phyloP scores from a whole-genome alignment of 2,888 invertebrate genomes.

The Vandiemenella viatica region DNA sequence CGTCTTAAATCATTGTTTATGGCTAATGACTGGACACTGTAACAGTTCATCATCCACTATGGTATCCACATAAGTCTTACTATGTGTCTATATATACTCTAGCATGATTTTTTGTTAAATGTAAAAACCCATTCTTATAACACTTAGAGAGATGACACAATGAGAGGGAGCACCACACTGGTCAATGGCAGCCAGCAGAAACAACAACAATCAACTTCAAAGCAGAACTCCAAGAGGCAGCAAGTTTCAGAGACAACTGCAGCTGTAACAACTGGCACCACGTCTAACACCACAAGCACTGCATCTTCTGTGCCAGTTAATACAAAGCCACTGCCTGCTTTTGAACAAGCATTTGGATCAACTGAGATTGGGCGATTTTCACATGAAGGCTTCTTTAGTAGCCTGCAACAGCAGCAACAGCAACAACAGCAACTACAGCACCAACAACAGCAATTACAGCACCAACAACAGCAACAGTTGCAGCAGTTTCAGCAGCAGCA shows the following conservation, averaged over 20 bases:
- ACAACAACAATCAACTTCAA: too few species aligned
- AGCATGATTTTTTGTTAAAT: too few species aligned
- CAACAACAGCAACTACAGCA: background rate
- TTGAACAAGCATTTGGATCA: constrained; percentile 73
- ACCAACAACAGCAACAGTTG: background rate
- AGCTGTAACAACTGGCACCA: background rate
- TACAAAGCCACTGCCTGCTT: constrained; percentile 52
- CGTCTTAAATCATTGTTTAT: too few species aligned
- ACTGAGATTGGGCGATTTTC: constrained; percentile 76
- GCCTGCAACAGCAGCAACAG: constrained; percentile 4
- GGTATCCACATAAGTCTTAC: too few species aligned
- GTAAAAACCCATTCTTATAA: too few species aligned
- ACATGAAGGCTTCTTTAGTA: constrained; percentile 16
- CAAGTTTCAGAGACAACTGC: background rate
- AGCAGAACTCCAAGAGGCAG: background rate
- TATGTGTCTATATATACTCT: too few species aligned
- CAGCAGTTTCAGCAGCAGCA: background rate
- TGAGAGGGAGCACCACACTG: too few species aligned
- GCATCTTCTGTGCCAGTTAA: too few species aligned
- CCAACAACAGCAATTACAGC: background rate
- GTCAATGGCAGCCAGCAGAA: too few species aligned
- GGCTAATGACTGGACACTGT: too few species aligned
- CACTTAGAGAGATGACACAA: too few species aligned
- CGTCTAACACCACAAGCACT: background rate
- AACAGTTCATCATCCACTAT: too few species aligned